Percentiles rank a stretch among this genome's conserved stretches.
Evolutionary conservation across 35 echinoderm and acorn worm species (phyloP).

Genomic region (Ptychodera flava): DNA sequence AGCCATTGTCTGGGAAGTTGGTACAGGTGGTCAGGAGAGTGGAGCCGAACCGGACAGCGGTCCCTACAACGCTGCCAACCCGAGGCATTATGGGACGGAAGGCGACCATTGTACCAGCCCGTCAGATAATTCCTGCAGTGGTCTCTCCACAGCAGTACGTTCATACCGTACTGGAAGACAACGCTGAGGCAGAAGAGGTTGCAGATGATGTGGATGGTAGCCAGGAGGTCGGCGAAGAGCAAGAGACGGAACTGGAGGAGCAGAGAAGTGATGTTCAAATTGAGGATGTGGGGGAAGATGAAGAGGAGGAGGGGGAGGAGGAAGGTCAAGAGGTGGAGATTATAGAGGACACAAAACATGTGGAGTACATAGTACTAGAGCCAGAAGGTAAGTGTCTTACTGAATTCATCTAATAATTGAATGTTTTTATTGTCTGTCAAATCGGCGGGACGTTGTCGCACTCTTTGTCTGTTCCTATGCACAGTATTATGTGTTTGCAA

Average conservation of each 20-base stretch:
- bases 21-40: neutral
- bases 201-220: neutral
- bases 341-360: neutral
- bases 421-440: no score
- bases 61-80: no score
- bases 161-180: constrained; percentile 19
- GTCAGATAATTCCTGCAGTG: no score
- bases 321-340: constrained; percentile 11
- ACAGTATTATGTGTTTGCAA: no score
- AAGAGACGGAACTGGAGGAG: neutral
- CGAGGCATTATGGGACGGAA: no score
- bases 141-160: no score
- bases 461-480: no score
- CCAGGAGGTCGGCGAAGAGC: neutral
- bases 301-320: constrained; percentile 5
- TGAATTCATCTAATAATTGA: no score
- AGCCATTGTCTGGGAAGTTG: constrained; percentile 18
- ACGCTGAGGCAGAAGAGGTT: neutral
- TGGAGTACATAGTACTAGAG: neutral
- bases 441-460: no score
- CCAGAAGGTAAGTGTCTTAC: neutral
- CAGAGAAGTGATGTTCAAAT: neutral
- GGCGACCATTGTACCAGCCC: no score
- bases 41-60: constrained; percentile 2
- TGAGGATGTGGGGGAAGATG: constrained; percentile 1